Evolutionary conservation across 2,888 invertebrate species (phyloP).

Genomic region (Standfussiana lucernea): DNA sequence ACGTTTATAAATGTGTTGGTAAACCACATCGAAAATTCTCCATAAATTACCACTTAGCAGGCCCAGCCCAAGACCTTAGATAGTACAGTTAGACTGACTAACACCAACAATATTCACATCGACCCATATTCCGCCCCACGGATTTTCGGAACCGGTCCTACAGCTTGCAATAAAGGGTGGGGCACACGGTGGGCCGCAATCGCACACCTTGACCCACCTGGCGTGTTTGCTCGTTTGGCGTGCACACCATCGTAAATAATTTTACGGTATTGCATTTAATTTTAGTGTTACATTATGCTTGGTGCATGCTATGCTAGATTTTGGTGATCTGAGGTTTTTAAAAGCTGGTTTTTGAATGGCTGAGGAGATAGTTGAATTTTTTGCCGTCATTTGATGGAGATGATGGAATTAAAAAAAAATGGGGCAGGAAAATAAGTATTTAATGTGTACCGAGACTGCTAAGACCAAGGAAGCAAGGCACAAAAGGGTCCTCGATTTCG

Average conservation of each 20-base stretch:
- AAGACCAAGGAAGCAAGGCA: neutral
- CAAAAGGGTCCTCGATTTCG: too few species aligned
- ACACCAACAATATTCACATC: conserved; percentile 15
- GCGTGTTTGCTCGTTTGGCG: conserved; percentile 64
- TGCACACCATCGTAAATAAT: conserved; percentile 57
- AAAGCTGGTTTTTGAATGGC: neutral
- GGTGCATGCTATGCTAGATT: conserved; percentile 15
- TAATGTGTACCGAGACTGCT: too few species aligned
- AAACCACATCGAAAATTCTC: neutral
- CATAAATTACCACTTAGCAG: conserved; percentile 14
- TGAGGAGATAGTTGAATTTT: neutral
- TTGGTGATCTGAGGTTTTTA: neutral
- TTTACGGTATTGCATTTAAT: conserved; percentile 64
- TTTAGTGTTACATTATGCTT: conserved; percentile 43
- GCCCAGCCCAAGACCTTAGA: conserved; percentile 10
- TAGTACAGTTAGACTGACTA: neutral
- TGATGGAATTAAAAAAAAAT: neutral
- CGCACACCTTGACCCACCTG: conserved; percentile 72
- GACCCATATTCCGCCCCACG: conserved; percentile 48
- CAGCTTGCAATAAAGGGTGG: conserved; percentile 67
- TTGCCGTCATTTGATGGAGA: neutral
- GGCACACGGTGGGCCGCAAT: conserved; percentile 64
- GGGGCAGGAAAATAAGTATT: neutral
- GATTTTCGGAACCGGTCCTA: conserved; percentile 59
- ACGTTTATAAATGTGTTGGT: neutral